phyloP scores from a whole-genome alignment of 2,888 invertebrate species.

The Idaea biselata region DNA sequence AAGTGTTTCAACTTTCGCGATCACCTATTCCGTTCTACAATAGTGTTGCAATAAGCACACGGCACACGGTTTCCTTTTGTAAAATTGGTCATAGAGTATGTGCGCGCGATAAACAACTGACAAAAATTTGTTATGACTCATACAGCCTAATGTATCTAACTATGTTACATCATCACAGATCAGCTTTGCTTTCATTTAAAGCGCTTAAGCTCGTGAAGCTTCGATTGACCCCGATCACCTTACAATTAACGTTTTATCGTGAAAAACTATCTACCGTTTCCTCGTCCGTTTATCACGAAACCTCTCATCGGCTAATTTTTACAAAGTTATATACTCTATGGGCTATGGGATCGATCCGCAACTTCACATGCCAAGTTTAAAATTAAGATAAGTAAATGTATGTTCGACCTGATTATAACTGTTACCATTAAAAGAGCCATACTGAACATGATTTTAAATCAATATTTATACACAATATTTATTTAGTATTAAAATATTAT shows the following conservation, averaged over 20 bases:
- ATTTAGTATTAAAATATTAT: not conserved
- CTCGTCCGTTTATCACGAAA: not conserved
- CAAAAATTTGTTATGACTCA: conserved; percentile 43
- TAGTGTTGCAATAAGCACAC: conserved; percentile 48
- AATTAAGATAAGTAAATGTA: conserved; percentile 4
- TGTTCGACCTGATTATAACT: conserved; percentile 2
- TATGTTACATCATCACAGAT: conserved; percentile 77
- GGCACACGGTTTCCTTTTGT: conserved; percentile 15
- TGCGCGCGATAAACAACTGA: conserved; percentile 42
- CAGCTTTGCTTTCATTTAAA: conserved; percentile 68
- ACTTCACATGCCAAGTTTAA: conserved; percentile 28
- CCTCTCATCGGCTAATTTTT: not conserved
- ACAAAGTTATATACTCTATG: conserved; percentile 8
- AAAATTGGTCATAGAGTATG: conserved; percentile 43
- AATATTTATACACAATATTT: not conserved
- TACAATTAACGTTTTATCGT: not conserved
- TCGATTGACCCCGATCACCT: conserved; percentile 30
- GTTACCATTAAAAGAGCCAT: not conserved
- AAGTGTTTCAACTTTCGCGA: conserved; percentile 7
- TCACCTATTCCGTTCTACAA: conserved; percentile 33
- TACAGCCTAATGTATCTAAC: conserved; percentile 69
- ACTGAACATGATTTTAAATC: not conserved
- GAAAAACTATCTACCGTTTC: conserved; percentile 3
- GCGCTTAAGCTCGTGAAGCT: conserved; percentile 54
- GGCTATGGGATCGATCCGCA: conserved; percentile 22